Percentiles rank a stretch among this genome's conserved stretches.
Conservation (phyloP, 2,797 vertebrate genomes). For the Antrozous pallidus region DNA sequence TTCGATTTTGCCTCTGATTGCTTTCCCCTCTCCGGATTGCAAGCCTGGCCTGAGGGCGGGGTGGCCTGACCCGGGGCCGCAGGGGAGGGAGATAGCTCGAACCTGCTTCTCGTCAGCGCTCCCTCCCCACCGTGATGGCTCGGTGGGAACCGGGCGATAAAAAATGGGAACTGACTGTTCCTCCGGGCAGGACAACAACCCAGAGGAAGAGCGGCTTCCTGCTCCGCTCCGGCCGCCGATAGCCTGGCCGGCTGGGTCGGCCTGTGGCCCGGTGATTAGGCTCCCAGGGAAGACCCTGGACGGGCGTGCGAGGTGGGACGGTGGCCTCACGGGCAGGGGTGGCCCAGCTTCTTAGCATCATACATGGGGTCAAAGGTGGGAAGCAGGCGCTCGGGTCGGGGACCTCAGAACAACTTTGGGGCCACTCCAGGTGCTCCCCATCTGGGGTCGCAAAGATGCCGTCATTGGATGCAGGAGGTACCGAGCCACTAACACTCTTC, state of each 20-base stretch:
- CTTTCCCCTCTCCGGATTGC: slow-evolving; percentile 25
- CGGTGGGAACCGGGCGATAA: slow-evolving; percentile 92
- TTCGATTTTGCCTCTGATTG: not conserved
- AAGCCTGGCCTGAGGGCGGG: slow-evolving; percentile 59
- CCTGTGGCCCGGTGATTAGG: slow-evolving; percentile 91
- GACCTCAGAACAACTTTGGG: slow-evolving; percentile 58
- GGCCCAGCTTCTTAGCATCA: slow-evolving; percentile 83
- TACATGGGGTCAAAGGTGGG: slow-evolving; percentile 84
- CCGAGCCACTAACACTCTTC: not conserved
- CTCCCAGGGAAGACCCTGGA: slow-evolving; percentile 91
- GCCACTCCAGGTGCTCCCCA: slow-evolving; percentile 46
- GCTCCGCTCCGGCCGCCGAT: slow-evolving; percentile 84
- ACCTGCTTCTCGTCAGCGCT: slow-evolving; percentile 93
- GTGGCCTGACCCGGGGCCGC: slow-evolving; percentile 77
- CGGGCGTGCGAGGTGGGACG: slow-evolving; percentile 89
- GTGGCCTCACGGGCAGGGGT: slow-evolving; percentile 82
- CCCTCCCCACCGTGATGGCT: slow-evolving; percentile 85
- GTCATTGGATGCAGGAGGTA: slow-evolving; percentile 47
- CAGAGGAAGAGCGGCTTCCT: slow-evolving; percentile 85
- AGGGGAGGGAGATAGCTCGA: slow-evolving; percentile 87
- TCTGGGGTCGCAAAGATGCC: not conserved
- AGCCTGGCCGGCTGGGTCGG: slow-evolving; percentile 90
- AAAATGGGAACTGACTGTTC: slow-evolving; percentile 78
- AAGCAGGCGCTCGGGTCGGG: not conserved
- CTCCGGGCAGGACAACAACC: slow-evolving; percentile 83